Percentiles rank a stretch among this genome's conserved stretches.
Evolutionary conservation across 1,140 invertebrate species (phyloP).

Genomic region (Eumeta japonica): DNA sequence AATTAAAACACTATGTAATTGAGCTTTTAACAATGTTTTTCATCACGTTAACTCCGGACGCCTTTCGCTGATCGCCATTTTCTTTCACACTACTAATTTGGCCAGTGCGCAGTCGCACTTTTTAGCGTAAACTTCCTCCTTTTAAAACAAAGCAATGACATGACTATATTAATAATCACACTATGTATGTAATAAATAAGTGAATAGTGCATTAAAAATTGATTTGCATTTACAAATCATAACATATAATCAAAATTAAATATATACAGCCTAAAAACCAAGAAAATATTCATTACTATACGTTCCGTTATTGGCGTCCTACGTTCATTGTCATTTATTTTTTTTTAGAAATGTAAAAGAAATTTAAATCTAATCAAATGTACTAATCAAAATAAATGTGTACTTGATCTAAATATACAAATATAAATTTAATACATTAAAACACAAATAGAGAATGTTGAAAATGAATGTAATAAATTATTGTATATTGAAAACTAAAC

Average conservation of each 20-base stretch:
- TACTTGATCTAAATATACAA: slow-evolving; percentile 1
- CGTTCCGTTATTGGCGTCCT: slow-evolving; percentile 23
- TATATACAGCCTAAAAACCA: slow-evolving; percentile 50
- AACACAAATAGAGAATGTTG: too few relatives aligned
- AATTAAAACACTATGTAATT: slow-evolving; percentile 60
- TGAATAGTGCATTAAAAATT: too few relatives aligned
- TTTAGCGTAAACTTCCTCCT: slow-evolving; percentile 57
- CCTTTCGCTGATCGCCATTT: slow-evolving; percentile 60
- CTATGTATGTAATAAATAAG: slow-evolving; percentile 32
- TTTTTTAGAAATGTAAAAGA: neutral
- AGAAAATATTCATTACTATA: slow-evolving; percentile 51
- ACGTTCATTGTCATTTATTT: neutral
- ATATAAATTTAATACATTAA: too few relatives aligned
- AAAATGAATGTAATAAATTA: too few relatives aligned
- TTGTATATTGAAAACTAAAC: too few relatives aligned
- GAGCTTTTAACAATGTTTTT: slow-evolving; percentile 60
- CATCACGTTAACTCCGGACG: slow-evolving; percentile 60
- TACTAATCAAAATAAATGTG: too few relatives aligned
- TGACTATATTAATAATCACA: slow-evolving; percentile 33
- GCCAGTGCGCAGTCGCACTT: slow-evolving; percentile 60
- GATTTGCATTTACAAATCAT: slow-evolving; percentile 52
- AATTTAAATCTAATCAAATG: too few relatives aligned
- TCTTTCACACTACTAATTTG: slow-evolving; percentile 61
- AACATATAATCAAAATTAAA: slow-evolving; percentile 46
- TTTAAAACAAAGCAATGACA: slow-evolving; percentile 57